These are phyloP conservation scores for Phoebastria nigripes DNA, from an alignment of 2,797 vertebrate genomes.

Conservation along the genomic window DNA sequence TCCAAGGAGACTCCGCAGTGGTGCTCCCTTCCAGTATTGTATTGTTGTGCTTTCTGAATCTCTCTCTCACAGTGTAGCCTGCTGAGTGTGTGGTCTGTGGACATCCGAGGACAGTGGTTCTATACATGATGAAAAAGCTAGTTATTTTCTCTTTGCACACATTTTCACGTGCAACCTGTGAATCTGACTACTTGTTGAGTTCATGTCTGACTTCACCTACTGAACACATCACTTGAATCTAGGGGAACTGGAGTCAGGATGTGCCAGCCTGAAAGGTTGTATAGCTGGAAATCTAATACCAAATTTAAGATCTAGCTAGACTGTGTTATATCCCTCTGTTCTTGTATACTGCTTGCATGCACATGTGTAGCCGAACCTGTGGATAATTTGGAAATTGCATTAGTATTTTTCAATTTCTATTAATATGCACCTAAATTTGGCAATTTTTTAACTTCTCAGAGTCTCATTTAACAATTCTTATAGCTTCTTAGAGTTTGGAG, in stretches of 20 bases:
- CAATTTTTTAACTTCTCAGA: not conserved
- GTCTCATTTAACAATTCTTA: not conserved
- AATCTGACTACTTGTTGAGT: not conserved
- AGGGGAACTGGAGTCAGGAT: not conserved
- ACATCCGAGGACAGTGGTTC: fast-evolving
- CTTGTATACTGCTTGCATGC: not conserved
- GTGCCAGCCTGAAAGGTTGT: not conserved
- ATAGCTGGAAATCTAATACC: not conserved
- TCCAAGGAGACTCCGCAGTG: not conserved
- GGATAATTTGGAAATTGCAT: not conserved
- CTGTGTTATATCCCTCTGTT: not conserved
- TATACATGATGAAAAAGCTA: not conserved
- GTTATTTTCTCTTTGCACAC: not conserved
- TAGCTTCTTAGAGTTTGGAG: not conserved
- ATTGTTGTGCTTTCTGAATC: not conserved
- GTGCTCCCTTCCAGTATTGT: not conserved
- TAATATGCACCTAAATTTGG: not conserved
- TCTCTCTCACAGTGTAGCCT: not conserved
- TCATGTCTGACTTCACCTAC: not conserved
- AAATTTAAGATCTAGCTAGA: not conserved
- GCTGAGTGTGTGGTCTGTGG: not conserved
- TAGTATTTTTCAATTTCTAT: not conserved
- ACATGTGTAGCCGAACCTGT: not conserved
- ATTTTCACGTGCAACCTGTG: not conserved
- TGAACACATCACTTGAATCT: not conserved